Conservation (phyloP, 1,140 invertebrate species). For the Lepidurus apus region DNA sequence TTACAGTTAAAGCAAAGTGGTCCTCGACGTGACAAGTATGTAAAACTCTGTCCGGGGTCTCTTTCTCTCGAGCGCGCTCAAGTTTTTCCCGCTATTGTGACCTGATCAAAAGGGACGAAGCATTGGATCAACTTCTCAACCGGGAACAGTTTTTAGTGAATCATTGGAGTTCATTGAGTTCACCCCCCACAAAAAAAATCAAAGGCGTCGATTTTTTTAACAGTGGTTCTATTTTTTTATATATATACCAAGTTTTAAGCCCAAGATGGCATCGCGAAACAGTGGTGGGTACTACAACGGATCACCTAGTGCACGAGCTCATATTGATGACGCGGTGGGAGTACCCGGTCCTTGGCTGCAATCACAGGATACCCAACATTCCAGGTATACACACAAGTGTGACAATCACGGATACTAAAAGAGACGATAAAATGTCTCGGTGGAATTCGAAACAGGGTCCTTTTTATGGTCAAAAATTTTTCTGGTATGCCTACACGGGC, state of each 20-base stretch:
- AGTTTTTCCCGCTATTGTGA: conserved; percentile 12
- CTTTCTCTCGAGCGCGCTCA: background rate
- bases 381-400: background rate
- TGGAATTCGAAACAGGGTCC: background rate
- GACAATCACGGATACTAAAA: background rate
- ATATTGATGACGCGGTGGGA: conserved; percentile 6
- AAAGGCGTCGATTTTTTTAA: background rate
- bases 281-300: background rate
- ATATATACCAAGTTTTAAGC: background rate
- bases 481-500: too few relatives aligned
- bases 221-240: background rate
- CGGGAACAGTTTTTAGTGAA: background rate
- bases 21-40: conserved; percentile 6
- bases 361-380: conserved; percentile 2
- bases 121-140: background rate
- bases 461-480: too few relatives aligned
- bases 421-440: background rate
- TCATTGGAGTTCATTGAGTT: background rate
- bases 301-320: background rate
- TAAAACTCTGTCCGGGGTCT: background rate
- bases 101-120: background rate
- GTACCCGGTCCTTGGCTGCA: conserved; percentile 16
- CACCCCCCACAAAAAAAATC: background rate
- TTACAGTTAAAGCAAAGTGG: background rate
- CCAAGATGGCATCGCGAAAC: background rate